Base-by-base conservation (phyloP, 92 coral and sea anemone species). In the Plumapathes pennacea region DNA sequence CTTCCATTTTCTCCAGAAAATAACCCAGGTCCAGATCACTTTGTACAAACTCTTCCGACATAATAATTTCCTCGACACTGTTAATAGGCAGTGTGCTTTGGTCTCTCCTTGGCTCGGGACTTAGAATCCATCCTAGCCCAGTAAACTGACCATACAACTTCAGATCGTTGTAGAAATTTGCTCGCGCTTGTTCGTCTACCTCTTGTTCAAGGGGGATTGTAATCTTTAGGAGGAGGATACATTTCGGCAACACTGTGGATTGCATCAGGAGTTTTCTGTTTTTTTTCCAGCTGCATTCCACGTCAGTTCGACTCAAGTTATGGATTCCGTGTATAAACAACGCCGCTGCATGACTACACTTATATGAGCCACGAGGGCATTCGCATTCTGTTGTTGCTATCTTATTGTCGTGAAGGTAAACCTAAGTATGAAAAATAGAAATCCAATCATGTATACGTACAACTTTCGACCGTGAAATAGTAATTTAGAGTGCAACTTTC, bases 291-390 rank as follows among this genome's bases (percentile, higher is more conserved):
- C 23, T 25, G 10, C 72, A 76, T 38, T 76, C 63, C 2, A 50
- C 24, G 48, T 77, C 84, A 0, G 72, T 77, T 4, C 84, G 39
- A 50, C 77, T 59, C 14, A 77, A 27, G 65, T 67, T 67, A 44
- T 67, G 42, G 23, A 77, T 59, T 10, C 77, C 71, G 45, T 77
- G 23, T 33, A 67, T 67, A 25, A 56, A 69, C 44, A 77, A 25
- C 5, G 77, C 72, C 11, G 71, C 72, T 12, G 77, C 67, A 60
- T 77, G 66, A 54, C 72, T 60, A 39, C 78, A 74, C 36, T 64
- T 74, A 25, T 20, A 74, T 29, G 32, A 37, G 9, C 68, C 74
- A 19, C 74, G 17, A 22, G 60, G 82, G 49, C 82, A 74, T 31
- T 64, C 74, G 44, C 82, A 74, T 1, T 54, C 50, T 4, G 58